Base-by-base conservation (phyloP, 1,140 invertebrate species). In the Atta colombica region DNA sequence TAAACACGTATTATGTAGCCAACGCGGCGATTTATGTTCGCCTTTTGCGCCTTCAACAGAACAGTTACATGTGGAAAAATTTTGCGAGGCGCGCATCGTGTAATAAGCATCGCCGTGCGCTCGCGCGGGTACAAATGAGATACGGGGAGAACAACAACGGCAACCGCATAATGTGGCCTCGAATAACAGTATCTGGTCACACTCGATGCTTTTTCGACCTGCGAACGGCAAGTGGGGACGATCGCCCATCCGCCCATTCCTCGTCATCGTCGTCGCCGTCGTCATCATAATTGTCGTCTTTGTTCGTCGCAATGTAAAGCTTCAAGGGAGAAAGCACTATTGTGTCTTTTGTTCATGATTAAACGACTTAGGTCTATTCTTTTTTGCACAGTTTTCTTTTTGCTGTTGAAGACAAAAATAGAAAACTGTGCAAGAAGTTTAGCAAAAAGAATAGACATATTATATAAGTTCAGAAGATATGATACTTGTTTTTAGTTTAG, bases 131-230 rank as follows among this genome's bases (percentile, higher is more conserved):
- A 85, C 74, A 88, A 88, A 88, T 66, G 71, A 90, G 86, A 88
- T 81, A 72, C 89, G 80, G 87, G 87, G 89, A 92, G 93, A 94
- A 91, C 92, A 94, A 93, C 90, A 93, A 88, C 88, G 82, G 91
- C 92, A 81, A 93, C 92, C 93, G 94, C 93, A 91, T 93, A 84
- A 84, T 92, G 92, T 93, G 92, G 92, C 91, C 88, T 89, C 91
- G 88, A 92, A 94, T 95, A 95, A 95, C 94, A 95, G 94, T 95
- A 95, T 95, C 91, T 77, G 93, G 94, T 95, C 94, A 95, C 94
- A 95, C 94, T 95, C 80, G 93, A 68, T 95, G 94, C 82, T 85
- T 95, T 94, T 95, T 94, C 90, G 93, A 92, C 90, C 66, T 93
- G 60, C 77, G 77, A 84, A 81, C 63, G 8, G 16, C 3, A 18